Percentiles rank a stretch among this genome's conserved stretches.
These are phyloP conservation scores for Hirtodrosophila confusa DNA, from an alignment of 2,888 invertebrate species.

Conservation along the genomic window DNA sequence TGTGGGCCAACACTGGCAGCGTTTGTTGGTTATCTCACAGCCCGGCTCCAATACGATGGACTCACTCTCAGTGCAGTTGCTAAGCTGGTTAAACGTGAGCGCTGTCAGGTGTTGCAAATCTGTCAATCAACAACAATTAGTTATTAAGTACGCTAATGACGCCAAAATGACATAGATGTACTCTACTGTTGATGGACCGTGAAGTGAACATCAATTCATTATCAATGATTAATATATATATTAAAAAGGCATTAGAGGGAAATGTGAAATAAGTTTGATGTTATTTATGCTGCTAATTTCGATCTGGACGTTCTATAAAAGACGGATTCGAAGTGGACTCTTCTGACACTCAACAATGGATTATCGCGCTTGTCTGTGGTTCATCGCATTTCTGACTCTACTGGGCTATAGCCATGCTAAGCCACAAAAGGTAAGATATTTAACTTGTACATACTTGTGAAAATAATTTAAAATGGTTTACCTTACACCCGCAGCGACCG, in stretches of 20 bases:
- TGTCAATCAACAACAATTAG: slow-evolving; percentile 35
- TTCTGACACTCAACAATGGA: slow-evolving; percentile 15
- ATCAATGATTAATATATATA: slow-evolving; percentile 24
- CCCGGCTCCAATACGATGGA: slow-evolving; percentile 82
- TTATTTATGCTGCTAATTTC: slow-evolving; percentile 6
- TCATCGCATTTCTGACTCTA: not conserved
- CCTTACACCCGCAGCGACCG: not conserved
- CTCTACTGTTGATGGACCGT: not conserved
- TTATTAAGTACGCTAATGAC: slow-evolving; percentile 9
- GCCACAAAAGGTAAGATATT: slow-evolving; percentile 3
- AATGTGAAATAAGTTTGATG: slow-evolving; percentile 4
- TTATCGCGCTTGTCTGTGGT: not conserved
- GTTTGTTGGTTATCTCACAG: slow-evolving; percentile 84
- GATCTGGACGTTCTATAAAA: slow-evolving; percentile 4
- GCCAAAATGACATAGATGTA: slow-evolving; percentile 6
- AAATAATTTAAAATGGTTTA: not conserved
- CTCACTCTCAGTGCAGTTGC: slow-evolving; percentile 83
- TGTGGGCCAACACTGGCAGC: slow-evolving; percentile 84
- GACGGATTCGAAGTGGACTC: not conserved
- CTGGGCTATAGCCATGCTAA: too few species aligned
- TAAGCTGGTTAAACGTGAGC: slow-evolving; percentile 66
- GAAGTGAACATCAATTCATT: not conserved
- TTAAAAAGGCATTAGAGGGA: slow-evolving; percentile 46
- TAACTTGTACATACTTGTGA: too few species aligned
- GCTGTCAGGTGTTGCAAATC: slow-evolving; percentile 81